Conservation (phyloP, 2,113 vertebrate species). For the Meles meles region DNA sequence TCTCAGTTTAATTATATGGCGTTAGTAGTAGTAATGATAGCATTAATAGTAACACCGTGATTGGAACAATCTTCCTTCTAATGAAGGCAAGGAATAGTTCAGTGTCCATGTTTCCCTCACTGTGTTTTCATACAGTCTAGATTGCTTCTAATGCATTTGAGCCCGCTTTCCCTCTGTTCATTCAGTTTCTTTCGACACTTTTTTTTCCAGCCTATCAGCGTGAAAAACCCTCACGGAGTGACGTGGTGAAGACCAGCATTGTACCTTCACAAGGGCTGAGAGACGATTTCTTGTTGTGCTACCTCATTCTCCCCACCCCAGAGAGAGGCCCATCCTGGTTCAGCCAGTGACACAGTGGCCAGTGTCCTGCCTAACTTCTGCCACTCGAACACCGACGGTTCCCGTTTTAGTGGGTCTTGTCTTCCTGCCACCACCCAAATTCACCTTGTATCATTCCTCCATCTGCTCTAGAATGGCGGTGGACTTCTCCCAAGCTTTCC, state of each 20-base stretch:
- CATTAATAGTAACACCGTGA: neutral
- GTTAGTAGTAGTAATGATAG: neutral
- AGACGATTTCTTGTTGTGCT: slow-evolving; percentile 25
- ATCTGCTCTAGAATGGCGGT: neutral
- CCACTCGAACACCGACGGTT: neutral
- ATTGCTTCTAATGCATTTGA: neutral
- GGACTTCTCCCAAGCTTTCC: neutral
- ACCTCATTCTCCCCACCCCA: neutral
- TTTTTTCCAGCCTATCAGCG: slow-evolving; percentile 56
- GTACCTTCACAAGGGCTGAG: slow-evolving; percentile 31
- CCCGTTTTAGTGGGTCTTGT: neutral
- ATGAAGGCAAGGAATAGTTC: slow-evolving; percentile 17
- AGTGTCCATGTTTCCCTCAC: neutral
- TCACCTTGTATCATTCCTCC: neutral
- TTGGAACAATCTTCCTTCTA: slow-evolving; percentile 22
- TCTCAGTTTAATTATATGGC: slow-evolving; percentile 31
- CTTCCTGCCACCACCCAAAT: neutral
- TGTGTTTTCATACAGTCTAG: neutral
- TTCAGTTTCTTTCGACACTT: neutral
- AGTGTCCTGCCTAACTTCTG: no score
- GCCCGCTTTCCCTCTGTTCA: neutral
- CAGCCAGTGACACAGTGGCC: neutral
- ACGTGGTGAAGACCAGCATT: slow-evolving; percentile 53
- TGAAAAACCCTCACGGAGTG: slow-evolving; percentile 44
- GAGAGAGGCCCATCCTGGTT: neutral